phyloP scores from a whole-genome alignment of 2,888 invertebrate species.

The Portevinia maculata region DNA sequence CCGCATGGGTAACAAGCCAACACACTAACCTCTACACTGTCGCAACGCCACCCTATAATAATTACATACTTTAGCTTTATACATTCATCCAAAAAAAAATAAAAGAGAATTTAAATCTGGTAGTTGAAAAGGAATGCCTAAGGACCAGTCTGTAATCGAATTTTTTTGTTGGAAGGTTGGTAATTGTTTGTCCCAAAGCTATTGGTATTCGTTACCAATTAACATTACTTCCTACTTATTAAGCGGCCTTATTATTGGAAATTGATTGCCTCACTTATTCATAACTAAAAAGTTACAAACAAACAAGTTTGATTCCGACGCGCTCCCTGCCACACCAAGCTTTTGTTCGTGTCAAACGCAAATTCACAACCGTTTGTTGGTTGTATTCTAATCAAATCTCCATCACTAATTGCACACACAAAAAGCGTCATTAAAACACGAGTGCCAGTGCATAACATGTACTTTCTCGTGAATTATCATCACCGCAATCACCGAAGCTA shows the following conservation, averaged over 20 bases:
- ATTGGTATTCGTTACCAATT: no score
- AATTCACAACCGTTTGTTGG: constrained; percentile 26
- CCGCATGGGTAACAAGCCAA: no score
- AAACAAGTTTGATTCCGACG: background rate
- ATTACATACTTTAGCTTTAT: no score
- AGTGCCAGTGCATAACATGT: constrained; percentile 27
- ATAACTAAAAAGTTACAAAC: constrained; percentile 8
- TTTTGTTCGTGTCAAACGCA: constrained; percentile 37
- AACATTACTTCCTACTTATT: no score
- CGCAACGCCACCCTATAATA: no score
- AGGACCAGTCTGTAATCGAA: no score
- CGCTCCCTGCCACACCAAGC: background rate
- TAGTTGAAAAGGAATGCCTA: no score
- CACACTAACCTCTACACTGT: no score
- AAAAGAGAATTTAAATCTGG: no score
- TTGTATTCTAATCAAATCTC: constrained; percentile 39
- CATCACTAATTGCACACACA: constrained; percentile 49
- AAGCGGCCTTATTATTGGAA: constrained; percentile 4
- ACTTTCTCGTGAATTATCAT: constrained; percentile 59
- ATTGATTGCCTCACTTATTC: constrained; percentile 13
- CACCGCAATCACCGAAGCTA: constrained; percentile 17
- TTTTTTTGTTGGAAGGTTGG: no score
- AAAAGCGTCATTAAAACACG: constrained; percentile 46
- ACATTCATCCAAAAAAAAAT: no score
- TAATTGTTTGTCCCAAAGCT: no score